Evolutionary conservation across 1,140 invertebrate species (phyloP), one percentile per base, ranked within the genome.

Genomic region (Macrostomum lignano): DNA sequence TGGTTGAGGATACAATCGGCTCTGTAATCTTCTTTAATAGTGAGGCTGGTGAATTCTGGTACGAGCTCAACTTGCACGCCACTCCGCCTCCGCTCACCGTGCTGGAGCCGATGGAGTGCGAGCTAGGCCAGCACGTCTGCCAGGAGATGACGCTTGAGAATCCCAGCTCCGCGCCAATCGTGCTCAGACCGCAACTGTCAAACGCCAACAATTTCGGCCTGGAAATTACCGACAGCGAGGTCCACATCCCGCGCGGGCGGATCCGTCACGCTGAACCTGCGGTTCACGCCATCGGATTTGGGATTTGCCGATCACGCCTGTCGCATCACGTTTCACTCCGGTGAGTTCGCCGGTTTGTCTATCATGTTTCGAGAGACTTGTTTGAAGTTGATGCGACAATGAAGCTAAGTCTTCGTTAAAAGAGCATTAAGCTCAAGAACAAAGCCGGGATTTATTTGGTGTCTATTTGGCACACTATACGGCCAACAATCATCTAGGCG

Each of bases 11-110:
- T n/a, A n/a, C n/a, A n/a, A n/a, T n/a, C n/a, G n/a, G n/a, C n/a
- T n/a, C n/a, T n/a, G n/a, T 37, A 7, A 24, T 37, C 20, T 37
- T 37, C 17, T 37, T 25, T 9, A 37, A 37, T 37, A 33, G 35
- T 15, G 24, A 33, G 30, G 30, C 24, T 20, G 36, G 36, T 5
- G 36, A 37, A 26, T 37, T 37, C 35, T 37, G 36, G 36, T 37
- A 37, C 29, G 36, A 37, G 15, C 24, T 37, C 9, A 32, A 21
- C 6, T n/a, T 37, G 30, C 26, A 25, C 9, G n/a, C 29, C 7
- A 32, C 14, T 17, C 23, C 32, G 25, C 36, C 36, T 15, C 19
- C 19, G 13, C 29, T 24, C 17, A 20, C 35, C 10, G 17, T 21
- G 2, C 22, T 33, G 21, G 29, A 34, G n/a, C 20, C 31, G 13